Conservation (phyloP, 2,797 vertebrate species). For the Pempheris klunzingeri region DNA sequence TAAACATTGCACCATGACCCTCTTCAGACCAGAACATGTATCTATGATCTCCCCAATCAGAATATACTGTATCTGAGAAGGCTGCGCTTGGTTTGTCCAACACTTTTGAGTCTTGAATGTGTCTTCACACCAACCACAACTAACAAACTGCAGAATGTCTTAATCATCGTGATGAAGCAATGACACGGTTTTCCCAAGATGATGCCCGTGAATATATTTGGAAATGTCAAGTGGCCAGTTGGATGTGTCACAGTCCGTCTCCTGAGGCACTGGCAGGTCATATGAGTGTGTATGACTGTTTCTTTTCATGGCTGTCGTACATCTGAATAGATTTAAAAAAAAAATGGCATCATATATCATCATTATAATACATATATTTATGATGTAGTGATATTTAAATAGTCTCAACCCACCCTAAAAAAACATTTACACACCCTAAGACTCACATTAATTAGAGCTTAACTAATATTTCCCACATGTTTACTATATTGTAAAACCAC, state of each 20-base stretch:
- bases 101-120: constrained; percentile 18
- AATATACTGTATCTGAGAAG: background rate
- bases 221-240: constrained; percentile 30
- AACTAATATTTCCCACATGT: background rate
- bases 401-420: background rate
- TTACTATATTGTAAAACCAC: background rate
- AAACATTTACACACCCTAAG: background rate
- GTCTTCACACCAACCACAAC: background rate
- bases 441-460: background rate
- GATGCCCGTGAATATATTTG: constrained; percentile 50
- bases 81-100: background rate
- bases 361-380: background rate
- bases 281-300: constrained; percentile 12
- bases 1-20: too few species aligned
- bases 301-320: background rate
- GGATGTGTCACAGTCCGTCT: background rate
- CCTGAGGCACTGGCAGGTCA: background rate
- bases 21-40: background rate
- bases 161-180: constrained; percentile 21
- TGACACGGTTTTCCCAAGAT: constrained; percentile 39
- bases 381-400: background rate
- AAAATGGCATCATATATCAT: too few species aligned
- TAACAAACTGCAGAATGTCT: constrained; percentile 9
- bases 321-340: background rate
- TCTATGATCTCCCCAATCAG: constrained; percentile 10